Evolutionary conservation across 2,113 vertebrate species (phyloP).

Genomic region (Piprites chloris): DNA sequence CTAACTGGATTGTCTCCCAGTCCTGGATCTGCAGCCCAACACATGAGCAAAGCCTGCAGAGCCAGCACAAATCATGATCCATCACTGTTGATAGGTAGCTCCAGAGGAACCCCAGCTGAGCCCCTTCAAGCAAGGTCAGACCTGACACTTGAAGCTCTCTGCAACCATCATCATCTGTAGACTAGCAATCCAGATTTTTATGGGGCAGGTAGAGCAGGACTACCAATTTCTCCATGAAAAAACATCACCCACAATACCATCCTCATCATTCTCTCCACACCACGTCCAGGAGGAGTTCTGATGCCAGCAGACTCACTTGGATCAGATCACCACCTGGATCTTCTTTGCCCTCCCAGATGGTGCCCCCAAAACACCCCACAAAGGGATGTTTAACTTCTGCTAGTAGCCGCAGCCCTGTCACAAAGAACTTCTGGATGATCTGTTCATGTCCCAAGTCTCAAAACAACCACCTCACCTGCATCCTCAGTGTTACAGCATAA

Average conservation of each 20-base stretch:
- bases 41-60: background rate
- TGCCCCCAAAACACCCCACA: background rate
- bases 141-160: background rate
- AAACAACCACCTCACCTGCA: background rate
- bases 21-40: background rate
- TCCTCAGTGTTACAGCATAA: background rate
- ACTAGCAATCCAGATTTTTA: background rate
- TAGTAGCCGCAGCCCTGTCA: background rate
- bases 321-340: background rate
- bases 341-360: background rate
- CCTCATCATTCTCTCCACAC: background rate
- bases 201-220: background rate
- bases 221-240: background rate
- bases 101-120: background rate
- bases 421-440: background rate
- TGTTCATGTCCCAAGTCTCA: background rate
- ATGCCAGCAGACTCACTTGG: background rate
- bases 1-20: background rate
- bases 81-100: rapidly evolving
- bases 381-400: background rate
- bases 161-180: background rate
- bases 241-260: background rate
- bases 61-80: background rate
- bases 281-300: background rate
- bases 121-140: background rate